Percentiles rank a stretch among this genome's conserved stretches.
Conservation (phyloP, 2,797 vertebrate species). For the Chaetophractus vellerosus region DNA sequence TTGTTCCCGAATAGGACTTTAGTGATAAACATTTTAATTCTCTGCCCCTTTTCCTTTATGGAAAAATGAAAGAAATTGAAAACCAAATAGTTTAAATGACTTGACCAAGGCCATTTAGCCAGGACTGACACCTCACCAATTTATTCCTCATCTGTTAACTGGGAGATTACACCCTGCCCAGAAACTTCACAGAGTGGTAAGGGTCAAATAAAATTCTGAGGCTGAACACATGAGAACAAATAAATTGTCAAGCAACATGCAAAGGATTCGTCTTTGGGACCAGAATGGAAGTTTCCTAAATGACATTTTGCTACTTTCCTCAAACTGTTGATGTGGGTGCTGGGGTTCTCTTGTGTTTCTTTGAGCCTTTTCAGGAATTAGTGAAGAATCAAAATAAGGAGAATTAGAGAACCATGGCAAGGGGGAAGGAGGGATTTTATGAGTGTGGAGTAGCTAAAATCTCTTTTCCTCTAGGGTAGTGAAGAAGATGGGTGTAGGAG, state of each 20-base stretch:
- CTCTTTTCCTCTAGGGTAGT: not conserved
- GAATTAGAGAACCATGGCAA: not conserved
- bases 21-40: not conserved
- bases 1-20: slow-evolving; percentile 29
- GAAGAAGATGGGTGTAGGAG: not conserved
- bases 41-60: not conserved
- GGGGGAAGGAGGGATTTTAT: not conserved
- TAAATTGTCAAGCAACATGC: slow-evolving; percentile 3
- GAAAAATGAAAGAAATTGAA: slow-evolving; percentile 51
- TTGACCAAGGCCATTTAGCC: not conserved
- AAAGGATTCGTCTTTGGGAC: slow-evolving; percentile 9
- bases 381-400: not conserved
- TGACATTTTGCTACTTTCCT: slow-evolving; percentile 65
- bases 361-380: slow-evolving; percentile 37
- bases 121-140: not conserved
- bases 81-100: slow-evolving; percentile 31
- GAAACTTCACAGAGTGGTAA: not conserved
- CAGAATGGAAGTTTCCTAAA: not conserved
- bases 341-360: slow-evolving; percentile 24
- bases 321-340: not conserved
- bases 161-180: not conserved
- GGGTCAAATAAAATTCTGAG: not conserved
- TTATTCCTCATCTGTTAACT: not conserved
- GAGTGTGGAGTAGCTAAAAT: not conserved
- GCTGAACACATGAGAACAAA: not conserved